These are phyloP conservation scores for Crotophaga sulcirostris DNA, from an alignment of 2,113 vertebrate species.

Conservation along the genomic window DNA sequence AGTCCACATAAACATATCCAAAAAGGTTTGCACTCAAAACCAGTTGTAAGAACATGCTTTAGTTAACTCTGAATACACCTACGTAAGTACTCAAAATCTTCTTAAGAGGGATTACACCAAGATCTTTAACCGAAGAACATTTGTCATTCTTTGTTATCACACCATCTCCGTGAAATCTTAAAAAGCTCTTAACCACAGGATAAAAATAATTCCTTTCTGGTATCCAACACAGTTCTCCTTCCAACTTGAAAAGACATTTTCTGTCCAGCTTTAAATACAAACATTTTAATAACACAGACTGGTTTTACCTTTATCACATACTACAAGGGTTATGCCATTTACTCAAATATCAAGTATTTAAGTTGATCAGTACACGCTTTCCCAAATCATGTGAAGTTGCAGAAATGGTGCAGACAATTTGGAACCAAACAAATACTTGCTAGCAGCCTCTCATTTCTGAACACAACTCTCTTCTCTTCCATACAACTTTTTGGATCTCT, in stretches of 20 bases:
- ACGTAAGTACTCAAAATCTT: neutral
- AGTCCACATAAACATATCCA: neutral
- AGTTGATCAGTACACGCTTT: neutral
- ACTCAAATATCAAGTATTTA: neutral
- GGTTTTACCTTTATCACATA: neutral
- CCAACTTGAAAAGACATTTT: neutral
- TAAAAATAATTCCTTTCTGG: neutral
- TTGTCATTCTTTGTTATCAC: neutral
- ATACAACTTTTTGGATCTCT: neutral
- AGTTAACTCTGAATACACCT: neutral
- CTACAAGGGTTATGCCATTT: neutral
- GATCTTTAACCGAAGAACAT: neutral
- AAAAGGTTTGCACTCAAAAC: neutral
- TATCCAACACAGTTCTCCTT: neutral
- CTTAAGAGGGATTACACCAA: neutral
- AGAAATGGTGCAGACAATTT: rapidly evolving
- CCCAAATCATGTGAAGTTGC: neutral
- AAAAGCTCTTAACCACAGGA: neutral
- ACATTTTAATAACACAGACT: neutral
- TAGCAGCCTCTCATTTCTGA: neutral
- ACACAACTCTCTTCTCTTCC: neutral
- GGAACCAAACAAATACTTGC: neutral
- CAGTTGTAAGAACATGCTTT: neutral
- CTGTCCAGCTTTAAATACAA: neutral
- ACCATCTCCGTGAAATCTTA: neutral